These are phyloP conservation scores for Autographa pulchrina DNA, from an alignment of 2,888 invertebrate genomes.

Conservation along the genomic window DNA sequence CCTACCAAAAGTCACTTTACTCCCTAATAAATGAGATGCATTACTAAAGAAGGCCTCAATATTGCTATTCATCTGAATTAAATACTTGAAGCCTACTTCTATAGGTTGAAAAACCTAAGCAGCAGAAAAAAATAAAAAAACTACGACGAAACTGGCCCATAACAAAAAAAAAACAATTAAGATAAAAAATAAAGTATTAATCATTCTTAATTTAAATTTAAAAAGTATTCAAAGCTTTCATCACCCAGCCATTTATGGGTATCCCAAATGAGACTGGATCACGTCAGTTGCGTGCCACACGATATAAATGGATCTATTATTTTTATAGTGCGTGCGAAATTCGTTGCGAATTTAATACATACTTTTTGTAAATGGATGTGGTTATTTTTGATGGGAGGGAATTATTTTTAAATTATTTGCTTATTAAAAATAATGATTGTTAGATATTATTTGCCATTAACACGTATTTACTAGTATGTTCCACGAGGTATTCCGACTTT, in stretches of 20 bases:
- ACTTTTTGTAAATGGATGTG: constrained; percentile 34
- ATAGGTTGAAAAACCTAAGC: too few species aligned
- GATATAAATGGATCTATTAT: constrained; percentile 64
- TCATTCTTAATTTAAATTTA: background rate
- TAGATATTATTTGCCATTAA: background rate
- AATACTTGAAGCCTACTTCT: too few species aligned
- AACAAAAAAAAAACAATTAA: background rate
- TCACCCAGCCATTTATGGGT: constrained; percentile 11
- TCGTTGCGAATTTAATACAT: constrained; percentile 57
- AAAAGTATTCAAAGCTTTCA: constrained; percentile 12
- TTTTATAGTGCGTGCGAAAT: constrained; percentile 55
- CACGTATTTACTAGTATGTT: background rate
- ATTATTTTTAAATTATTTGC: background rate
- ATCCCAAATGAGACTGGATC: constrained; percentile 26
- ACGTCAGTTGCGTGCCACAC: constrained; percentile 64
- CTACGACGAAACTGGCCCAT: background rate
- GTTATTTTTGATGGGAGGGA: constrained; percentile 6
- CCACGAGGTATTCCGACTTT: too few species aligned
- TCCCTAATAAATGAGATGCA: too few species aligned
- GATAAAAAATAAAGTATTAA: background rate
- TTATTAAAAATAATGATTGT: background rate
- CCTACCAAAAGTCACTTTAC: too few species aligned
- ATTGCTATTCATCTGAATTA: too few species aligned
- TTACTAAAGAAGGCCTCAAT: too few species aligned
- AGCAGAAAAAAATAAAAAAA: too few species aligned